Percentiles rank a stretch among this genome's conserved stretches.
phyloP scores from a whole-genome alignment of 2,888 invertebrate species.

The Choristoneura rosaceana region DNA sequence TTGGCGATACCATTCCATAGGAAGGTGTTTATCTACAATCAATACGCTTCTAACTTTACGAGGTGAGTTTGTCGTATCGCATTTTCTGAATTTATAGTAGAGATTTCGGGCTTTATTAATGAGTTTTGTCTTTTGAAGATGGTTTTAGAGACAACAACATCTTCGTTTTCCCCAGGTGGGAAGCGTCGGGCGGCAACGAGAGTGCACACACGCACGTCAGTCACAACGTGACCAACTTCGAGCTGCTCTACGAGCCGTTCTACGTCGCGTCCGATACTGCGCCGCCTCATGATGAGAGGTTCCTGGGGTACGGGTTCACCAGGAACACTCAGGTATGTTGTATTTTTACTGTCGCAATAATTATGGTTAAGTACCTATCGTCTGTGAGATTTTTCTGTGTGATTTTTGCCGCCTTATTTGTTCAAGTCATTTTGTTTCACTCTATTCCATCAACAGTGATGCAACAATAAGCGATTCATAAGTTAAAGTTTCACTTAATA shows the following conservation, averaged over 20 bases:
- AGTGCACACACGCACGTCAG: slow-evolving; percentile 89
- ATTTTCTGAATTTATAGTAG: too few relatives aligned
- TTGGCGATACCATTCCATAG: slow-evolving; percentile 95
- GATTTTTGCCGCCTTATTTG: not conserved
- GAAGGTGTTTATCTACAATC: slow-evolving; percentile 96
- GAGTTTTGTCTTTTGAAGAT: too few relatives aligned
- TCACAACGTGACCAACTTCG: slow-evolving; percentile 93
- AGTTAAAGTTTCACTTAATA: too few relatives aligned
- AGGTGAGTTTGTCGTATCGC: slow-evolving; percentile 83
- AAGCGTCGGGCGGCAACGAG: slow-evolving; percentile 86
- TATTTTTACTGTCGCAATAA: too few relatives aligned
- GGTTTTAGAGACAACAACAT: not conserved
- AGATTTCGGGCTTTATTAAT: too few relatives aligned
- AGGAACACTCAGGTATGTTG: slow-evolving; percentile 93
- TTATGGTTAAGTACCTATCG: too few relatives aligned
- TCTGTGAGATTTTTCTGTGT: too few relatives aligned
- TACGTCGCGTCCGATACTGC: slow-evolving; percentile 93
- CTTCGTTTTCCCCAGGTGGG: slow-evolving; percentile 77
- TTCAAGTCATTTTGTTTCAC: not conserved
- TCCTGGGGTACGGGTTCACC: slow-evolving; percentile 96
- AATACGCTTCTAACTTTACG: slow-evolving; percentile 95
- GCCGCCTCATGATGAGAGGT: slow-evolving; percentile 94
- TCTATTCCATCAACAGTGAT: too few relatives aligned
- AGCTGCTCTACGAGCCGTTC: slow-evolving; percentile 96
- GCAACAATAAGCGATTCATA: too few relatives aligned